Evolutionary conservation across 2,113 vertebrate genomes (phyloP).

Genomic region (Solenodon paradoxus): DNA sequence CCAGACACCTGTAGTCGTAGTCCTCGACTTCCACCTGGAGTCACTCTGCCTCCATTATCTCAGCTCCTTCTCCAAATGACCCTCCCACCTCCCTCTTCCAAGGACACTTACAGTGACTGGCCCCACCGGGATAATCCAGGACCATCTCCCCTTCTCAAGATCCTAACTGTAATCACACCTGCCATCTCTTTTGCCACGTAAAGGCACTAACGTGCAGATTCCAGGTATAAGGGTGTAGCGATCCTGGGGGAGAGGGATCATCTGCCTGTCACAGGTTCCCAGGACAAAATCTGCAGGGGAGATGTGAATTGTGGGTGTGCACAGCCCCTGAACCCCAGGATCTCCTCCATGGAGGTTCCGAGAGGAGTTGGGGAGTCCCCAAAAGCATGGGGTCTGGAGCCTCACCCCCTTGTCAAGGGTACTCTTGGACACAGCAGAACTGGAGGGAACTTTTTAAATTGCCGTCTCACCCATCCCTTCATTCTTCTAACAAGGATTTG

Average conservation of each 20-base stretch:
- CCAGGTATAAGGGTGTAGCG: not conserved
- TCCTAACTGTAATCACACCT: not conserved
- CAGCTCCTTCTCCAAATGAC: not conserved
- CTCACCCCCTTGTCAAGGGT: not conserved
- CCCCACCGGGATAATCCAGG: not conserved
- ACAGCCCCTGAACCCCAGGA: not conserved
- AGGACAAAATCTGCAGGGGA: not conserved
- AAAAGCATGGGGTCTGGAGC: not conserved
- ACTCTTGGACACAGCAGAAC: not conserved
- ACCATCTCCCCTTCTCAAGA: not conserved
- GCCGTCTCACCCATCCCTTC: not conserved
- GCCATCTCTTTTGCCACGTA: not conserved
- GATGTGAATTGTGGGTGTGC: not conserved
- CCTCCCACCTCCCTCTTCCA: not conserved
- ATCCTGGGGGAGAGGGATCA: not conserved
- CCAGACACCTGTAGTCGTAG: not conserved
- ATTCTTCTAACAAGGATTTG: not conserved
- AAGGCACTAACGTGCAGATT: not conserved
- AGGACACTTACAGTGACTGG: not conserved
- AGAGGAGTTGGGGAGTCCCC: not conserved
- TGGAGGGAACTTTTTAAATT: not conserved
- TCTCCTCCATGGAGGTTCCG: not conserved
- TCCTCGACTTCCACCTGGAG: not conserved
- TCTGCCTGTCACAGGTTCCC: not conserved
- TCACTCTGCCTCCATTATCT: not conserved